Conservation (phyloP, 2,797 vertebrate genomes). For the Harpagifer antarcticus region DNA sequence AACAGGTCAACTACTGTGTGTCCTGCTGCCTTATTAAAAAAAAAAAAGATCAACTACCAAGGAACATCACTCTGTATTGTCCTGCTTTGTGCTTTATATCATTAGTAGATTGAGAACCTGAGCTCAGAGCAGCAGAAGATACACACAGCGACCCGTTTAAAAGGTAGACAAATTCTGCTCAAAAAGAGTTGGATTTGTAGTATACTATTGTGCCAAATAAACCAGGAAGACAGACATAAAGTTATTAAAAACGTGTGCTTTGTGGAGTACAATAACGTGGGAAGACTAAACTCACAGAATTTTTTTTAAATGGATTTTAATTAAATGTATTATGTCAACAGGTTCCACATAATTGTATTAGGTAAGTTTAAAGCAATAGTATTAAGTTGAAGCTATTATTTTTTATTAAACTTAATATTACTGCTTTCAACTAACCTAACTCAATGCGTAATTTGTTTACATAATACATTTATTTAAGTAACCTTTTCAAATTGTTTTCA, state of each 20-base stretch:
- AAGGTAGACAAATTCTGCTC: neutral
- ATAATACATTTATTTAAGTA: too few species aligned
- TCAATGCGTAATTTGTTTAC: too few species aligned
- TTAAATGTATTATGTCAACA: too few species aligned
- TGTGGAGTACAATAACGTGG: neutral
- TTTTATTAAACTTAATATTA: too few species aligned
- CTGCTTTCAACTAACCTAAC: too few species aligned
- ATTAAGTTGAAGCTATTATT: too few species aligned
- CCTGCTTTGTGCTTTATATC: conserved; percentile 14
- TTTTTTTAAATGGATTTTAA: too few species aligned
- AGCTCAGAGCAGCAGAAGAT: conserved; percentile 18
- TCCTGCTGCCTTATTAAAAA: conserved; percentile 22
- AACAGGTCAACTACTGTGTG: neutral
- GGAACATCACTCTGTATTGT: conserved; percentile 14
- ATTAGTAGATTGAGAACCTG: conserved; percentile 34
- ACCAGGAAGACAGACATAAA: conserved; percentile 21
- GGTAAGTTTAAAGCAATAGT: too few species aligned
- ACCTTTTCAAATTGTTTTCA: too few species aligned
- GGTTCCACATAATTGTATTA: too few species aligned
- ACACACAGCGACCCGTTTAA: neutral
- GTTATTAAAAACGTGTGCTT: neutral
- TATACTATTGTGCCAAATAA: conserved; percentile 20
- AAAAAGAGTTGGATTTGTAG: conserved; percentile 22
- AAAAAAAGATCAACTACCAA: conserved; percentile 24
- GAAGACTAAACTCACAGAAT: neutral